Percentiles rank a stretch among this genome's conserved stretches.
phyloP scores from a whole-genome alignment of 2,888 invertebrate species.

The Physocephala rufipes region DNA sequence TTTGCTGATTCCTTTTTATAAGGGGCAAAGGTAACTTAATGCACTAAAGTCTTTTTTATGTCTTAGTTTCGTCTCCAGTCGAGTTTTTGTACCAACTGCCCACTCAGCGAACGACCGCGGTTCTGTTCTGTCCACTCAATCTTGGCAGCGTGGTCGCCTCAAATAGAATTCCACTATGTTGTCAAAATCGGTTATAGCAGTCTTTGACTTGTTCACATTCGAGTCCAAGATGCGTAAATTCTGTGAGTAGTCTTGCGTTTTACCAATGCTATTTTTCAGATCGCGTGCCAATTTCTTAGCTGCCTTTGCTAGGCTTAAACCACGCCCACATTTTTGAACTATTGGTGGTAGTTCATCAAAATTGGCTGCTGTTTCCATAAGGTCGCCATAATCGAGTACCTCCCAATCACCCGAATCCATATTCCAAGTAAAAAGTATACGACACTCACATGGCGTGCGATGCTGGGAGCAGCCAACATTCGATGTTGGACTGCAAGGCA shows the following conservation, averaged over 20 bases:
- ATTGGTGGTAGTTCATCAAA: slow-evolving; percentile 43
- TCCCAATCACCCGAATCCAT: slow-evolving; percentile 64
- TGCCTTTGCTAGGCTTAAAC: slow-evolving; percentile 54
- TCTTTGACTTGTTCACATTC: slow-evolving; percentile 63
- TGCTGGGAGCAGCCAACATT: slow-evolving; percentile 61
- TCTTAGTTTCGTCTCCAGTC: too few relatives aligned
- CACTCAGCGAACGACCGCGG: too few relatives aligned
- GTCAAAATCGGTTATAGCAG: slow-evolving; percentile 59
- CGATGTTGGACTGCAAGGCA: slow-evolving; percentile 59
- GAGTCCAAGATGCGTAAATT: slow-evolving; percentile 63
- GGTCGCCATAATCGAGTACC: slow-evolving; percentile 64
- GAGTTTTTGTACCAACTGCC: too few relatives aligned
- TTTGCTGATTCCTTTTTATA: neutral
- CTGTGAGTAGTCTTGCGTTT: slow-evolving; percentile 57
- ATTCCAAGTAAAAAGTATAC: slow-evolving; percentile 65
- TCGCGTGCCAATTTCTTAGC: slow-evolving; percentile 61
- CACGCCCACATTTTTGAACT: slow-evolving; percentile 42
- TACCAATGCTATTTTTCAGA: slow-evolving; percentile 52
- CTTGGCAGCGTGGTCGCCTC: slow-evolving; percentile 50
- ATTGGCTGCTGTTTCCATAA: slow-evolving; percentile 53
- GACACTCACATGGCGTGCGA: slow-evolving; percentile 63
- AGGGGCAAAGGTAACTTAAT: too few relatives aligned
- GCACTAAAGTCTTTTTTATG: too few relatives aligned
- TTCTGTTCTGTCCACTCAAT: too few relatives aligned
- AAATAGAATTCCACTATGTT: slow-evolving; percentile 65